Base-by-base conservation (phyloP, 1,140 invertebrate species). In the Camponotus floridanus region DNA sequence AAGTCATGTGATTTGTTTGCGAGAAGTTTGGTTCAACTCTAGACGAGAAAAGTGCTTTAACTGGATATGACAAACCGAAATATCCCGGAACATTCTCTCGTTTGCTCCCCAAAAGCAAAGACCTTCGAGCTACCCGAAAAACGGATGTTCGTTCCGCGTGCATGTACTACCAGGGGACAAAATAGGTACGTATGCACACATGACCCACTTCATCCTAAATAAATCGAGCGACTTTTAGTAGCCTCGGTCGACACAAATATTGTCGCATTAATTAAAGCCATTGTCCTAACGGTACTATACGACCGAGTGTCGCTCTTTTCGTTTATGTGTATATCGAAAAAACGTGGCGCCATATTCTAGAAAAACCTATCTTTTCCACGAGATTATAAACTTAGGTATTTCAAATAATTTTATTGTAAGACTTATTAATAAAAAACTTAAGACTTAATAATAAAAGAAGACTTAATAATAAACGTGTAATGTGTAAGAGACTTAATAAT, bases 201-300 rank as follows among this genome's bases (percentile, higher is more conserved):
- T 57, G 71, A 65, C 71, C 88, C 78, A 68, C 64, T 79, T 88
- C 57, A 86, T 93, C 92, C 93, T 94, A 93, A 94, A 92, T 92
- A 94, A 92, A 94, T 91, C 89, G 86, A 85, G 55, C 87, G 87
- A 92, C 92, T 93, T 90, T 93, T 90, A 91, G 92, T 83, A 83
- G 42, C 36, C 26, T 62, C n/a, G 13, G 68, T 84, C 88, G 90
- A 88, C 81, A 86, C 93, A 93, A 94, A 94, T 94, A 94, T 94
- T 94, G 92, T 94, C 93, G 88, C 91, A 92, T 93, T 92, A 93
- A 94, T 94, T 94, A 94, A 92, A 91, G 61, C 76, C 87, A 86
- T 86, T 78, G 87, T 76, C 70, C 33, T 45, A 31, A 26, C 67
- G 59, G 68, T 68, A 65, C 67, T 76, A 31, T 51, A 55, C 73